Conservation (phyloP, 1,140 invertebrate species). For the Theocolax elegans region DNA sequence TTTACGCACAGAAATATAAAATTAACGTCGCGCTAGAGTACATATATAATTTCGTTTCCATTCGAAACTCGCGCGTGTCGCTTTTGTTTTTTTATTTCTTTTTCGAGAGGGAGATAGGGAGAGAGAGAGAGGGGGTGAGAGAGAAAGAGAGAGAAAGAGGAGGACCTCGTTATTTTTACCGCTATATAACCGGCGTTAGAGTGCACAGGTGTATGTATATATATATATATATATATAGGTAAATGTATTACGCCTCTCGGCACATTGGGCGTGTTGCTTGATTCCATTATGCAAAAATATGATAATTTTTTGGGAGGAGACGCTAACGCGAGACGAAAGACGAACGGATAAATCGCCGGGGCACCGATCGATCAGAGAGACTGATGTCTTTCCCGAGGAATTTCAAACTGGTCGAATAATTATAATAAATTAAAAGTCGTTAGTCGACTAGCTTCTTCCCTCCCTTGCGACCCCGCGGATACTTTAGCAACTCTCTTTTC, state of each 20-base stretch:
- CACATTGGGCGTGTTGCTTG: conserved; percentile 40
- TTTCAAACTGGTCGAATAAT: conserved; percentile 7
- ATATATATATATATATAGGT: background rate
- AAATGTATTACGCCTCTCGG: conserved; percentile 33
- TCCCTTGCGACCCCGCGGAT: background rate
- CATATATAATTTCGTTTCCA: background rate
- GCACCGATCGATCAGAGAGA: conserved; percentile 10
- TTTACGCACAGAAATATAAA: background rate
- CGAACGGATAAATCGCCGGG: conserved; percentile 12
- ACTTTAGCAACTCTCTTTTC: background rate
- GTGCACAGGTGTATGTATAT: background rate
- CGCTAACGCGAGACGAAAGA: background rate
- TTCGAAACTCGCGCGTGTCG: background rate
- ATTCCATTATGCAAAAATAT: conserved; percentile 62
- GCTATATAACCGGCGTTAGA: too few relatives aligned
- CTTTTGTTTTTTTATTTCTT: background rate
- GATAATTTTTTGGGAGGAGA: conserved; percentile 48
- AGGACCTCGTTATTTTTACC: too few relatives aligned
- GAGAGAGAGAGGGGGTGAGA: too few relatives aligned
- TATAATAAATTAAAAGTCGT: conserved; percentile 35
- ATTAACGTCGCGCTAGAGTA: background rate
- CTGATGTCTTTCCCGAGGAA: background rate
- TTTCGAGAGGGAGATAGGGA: background rate
- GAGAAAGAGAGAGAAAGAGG: too few relatives aligned
- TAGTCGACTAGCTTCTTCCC: background rate